Evolutionary conservation across 2,888 invertebrate species (phyloP).

Genomic region (Yponomeuta malinellus): DNA sequence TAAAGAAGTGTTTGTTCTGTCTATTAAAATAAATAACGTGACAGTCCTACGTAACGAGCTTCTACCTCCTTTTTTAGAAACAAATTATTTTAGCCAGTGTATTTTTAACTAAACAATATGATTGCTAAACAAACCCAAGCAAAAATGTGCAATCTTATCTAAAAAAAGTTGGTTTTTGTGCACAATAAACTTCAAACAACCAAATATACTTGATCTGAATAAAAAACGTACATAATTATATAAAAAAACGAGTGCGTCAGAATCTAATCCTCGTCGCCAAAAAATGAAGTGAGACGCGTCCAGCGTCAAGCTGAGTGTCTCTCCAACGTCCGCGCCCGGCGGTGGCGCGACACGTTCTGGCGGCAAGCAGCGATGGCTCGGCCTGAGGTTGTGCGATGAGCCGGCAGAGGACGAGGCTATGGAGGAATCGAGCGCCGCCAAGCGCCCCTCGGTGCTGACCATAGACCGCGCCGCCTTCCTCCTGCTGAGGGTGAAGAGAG

Average conservation of each 20-base stretch:
- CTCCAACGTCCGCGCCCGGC: conserved; percentile 27
- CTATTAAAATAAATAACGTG: neutral
- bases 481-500: conserved; percentile 89
- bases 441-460: conserved; percentile 82
- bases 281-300: neutral
- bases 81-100: neutral
- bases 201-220: neutral
- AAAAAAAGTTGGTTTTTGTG: neutral
- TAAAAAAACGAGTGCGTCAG: neutral
- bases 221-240: neutral
- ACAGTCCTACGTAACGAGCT: neutral
- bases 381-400: conserved; percentile 75
- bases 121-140: neutral
- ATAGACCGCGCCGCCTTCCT: conserved; percentile 94
- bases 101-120: neutral
- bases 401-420: conserved; percentile 51
- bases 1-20: neutral
- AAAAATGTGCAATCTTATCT: neutral
- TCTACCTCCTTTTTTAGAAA: neutral
- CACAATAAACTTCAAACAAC: neutral
- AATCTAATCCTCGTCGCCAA: neutral
- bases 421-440: conserved; percentile 65
- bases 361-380: conserved; percentile 68
- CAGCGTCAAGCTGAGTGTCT: neutral
- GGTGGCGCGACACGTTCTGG: conserved; percentile 54